These are phyloP conservation scores for Brachyhypopomus occidentalis DNA, from an alignment of 2,113 vertebrate species.

Conservation along the genomic window DNA sequence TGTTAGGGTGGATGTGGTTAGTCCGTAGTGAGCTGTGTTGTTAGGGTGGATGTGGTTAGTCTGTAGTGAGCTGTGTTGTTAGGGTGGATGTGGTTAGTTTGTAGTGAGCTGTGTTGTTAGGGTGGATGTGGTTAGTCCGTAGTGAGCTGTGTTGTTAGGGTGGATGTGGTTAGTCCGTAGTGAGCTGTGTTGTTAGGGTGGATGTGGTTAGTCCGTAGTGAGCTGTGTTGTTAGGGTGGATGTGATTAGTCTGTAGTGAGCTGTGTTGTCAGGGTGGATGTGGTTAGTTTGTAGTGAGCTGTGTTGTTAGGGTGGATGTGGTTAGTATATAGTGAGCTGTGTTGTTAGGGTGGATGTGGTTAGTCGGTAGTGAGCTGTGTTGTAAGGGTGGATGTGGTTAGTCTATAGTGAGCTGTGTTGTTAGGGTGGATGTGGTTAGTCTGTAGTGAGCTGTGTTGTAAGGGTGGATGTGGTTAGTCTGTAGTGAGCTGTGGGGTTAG, in stretches of 20 bases:
- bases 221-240: too few species aligned
- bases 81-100: too few species aligned
- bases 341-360: slow-evolving; percentile 4
- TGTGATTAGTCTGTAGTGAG: slow-evolving; percentile 13
- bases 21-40: slow-evolving; percentile 18
- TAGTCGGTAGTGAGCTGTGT: too few species aligned
- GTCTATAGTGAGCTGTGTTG: slow-evolving; percentile 19
- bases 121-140: not conserved
- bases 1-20: too few species aligned
- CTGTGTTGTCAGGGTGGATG: slow-evolving; percentile 18
- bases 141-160: too few species aligned
- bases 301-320: too few species aligned
- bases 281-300: too few species aligned
- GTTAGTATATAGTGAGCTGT: slow-evolving; percentile 13
- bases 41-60: not conserved
- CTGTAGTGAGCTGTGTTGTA: too few species aligned
- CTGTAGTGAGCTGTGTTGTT: too few species aligned
- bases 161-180: too few species aligned
- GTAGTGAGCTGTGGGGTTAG: slow-evolving; percentile 14
- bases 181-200: slow-evolving; percentile 11
- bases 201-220: not conserved
- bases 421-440: not conserved
- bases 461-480: too few species aligned
- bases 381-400: too few species aligned
- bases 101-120: slow-evolving; percentile 16